Percentiles rank a stretch among this genome's conserved stretches.
Evolutionary conservation across 2,888 invertebrate species (phyloP).

Genomic region (Schizotus pectinicornis): DNA sequence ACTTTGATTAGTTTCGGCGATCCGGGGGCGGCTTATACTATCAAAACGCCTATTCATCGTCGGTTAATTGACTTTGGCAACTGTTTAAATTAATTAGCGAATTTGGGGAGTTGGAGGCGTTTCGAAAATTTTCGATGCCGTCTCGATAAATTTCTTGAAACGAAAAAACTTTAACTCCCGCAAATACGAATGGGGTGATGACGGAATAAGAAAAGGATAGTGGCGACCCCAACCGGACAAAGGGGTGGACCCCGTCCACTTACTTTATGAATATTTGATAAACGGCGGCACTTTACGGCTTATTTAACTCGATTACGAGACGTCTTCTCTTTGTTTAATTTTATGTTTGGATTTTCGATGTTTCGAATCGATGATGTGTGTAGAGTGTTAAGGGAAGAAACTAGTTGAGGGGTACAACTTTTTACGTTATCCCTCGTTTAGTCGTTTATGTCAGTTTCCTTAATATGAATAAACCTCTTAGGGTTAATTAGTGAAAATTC

Average conservation of each 20-base stretch:
- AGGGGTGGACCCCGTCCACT: slow-evolving; percentile 46
- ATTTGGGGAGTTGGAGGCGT: slow-evolving; percentile 28
- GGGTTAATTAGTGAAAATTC: slow-evolving; percentile 20
- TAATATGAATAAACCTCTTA: slow-evolving; percentile 17
- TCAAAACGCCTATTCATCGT: slow-evolving; percentile 37
- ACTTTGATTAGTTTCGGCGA: slow-evolving; percentile 22
- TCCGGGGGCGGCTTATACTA: neutral
- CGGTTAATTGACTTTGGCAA: slow-evolving; percentile 36
- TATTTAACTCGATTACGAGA: slow-evolving; percentile 46
- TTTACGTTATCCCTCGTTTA: too few relatives aligned
- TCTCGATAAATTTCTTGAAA: neutral
- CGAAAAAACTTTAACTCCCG: neutral
- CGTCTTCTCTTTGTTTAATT: slow-evolving; percentile 16
- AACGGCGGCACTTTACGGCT: slow-evolving; percentile 45
- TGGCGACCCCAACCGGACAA: too few relatives aligned
- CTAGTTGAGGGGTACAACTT: too few relatives aligned
- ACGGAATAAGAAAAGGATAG: slow-evolving; percentile 19
- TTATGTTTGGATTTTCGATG: too few relatives aligned
- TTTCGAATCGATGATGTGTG: too few relatives aligned
- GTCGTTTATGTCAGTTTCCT: slow-evolving; percentile 1
- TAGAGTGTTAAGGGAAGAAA: too few relatives aligned
- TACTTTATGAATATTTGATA: slow-evolving; percentile 54
- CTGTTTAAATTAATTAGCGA: slow-evolving; percentile 33
- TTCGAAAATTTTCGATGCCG: neutral
- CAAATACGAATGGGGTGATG: slow-evolving; percentile 3